Conservation (phyloP, 2,888 invertebrate species). For the Fragum fragum region DNA sequence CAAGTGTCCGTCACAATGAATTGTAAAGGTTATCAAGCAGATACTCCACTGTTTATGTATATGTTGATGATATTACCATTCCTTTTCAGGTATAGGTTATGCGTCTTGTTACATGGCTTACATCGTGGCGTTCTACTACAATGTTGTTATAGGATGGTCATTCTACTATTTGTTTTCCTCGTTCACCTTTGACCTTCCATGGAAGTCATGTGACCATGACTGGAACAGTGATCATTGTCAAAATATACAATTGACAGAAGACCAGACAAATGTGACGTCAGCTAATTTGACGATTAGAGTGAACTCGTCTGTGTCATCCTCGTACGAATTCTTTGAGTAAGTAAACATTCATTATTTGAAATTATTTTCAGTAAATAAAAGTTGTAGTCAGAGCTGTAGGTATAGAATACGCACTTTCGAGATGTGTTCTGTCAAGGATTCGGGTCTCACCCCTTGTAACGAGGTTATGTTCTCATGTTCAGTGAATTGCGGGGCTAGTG, state of each 20-base stretch:
- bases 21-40: no score
- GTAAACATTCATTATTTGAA: constrained; percentile 36
- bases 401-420: no score
- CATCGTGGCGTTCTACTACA: constrained; percentile 88
- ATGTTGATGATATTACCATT: neutral
- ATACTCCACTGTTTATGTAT: no score
- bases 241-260: constrained; percentile 35
- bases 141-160: constrained; percentile 95
- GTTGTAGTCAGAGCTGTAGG: no score
- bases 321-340: constrained; percentile 67
- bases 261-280: constrained; percentile 7
- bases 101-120: constrained; percentile 86
- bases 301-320: constrained; percentile 88
- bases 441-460: no score
- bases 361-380: no score
- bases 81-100: constrained; percentile 90
- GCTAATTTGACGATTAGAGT: constrained; percentile 38
- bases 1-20: no score
- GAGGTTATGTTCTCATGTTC: no score
- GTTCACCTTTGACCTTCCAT: constrained; percentile 90
- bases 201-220: constrained; percentile 93
- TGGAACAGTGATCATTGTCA: constrained; percentile 93
- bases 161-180: constrained; percentile 93
- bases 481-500: no score
- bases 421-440: no score